A percentile compares a stretch with the other conserved stretches of the same genome.
These are phyloP conservation scores for Ennomos erosarius DNA, from an alignment of 2,888 invertebrate species.

Conservation along the genomic window DNA sequence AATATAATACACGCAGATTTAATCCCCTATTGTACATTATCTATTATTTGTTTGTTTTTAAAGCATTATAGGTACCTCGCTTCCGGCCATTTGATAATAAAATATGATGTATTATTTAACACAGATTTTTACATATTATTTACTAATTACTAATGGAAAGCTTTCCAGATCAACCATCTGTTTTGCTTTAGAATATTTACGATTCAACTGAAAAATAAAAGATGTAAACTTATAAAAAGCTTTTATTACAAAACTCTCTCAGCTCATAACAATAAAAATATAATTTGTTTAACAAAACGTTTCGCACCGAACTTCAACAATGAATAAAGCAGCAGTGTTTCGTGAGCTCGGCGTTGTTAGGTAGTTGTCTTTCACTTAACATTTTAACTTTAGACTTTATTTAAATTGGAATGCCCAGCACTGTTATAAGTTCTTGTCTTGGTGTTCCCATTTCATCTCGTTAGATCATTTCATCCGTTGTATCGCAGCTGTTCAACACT, in stretches of 20 bases:
- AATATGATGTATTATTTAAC: conserved; percentile 7
- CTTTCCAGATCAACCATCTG: conserved; percentile 14
- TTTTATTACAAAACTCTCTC: conserved; percentile 76
- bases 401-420: conserved; percentile 80
- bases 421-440: conserved; percentile 42
- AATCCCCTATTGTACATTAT: too few relatives aligned
- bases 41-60: too few relatives aligned
- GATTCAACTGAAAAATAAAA: conserved; percentile 36
- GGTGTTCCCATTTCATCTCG: conserved; percentile 32
- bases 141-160: conserved; percentile 22
- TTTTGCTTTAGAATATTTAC: background rate
- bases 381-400: conserved; percentile 62
- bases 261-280: conserved; percentile 65
- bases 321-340: conserved; percentile 48
- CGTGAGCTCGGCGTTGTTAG: conserved; percentile 39
- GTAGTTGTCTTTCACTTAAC: conserved; percentile 70
- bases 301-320: conserved; percentile 54
- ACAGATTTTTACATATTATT: conserved; percentile 10
- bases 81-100: too few relatives aligned
- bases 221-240: conserved; percentile 51
- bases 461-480: conserved; percentile 28
- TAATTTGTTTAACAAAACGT: conserved; percentile 56
- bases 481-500: conserved; percentile 41
- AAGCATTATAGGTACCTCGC: too few relatives aligned
- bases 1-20: too few relatives aligned